Conservation (phyloP, 2,888 invertebrate species). For the Sacculina carcini region DNA sequence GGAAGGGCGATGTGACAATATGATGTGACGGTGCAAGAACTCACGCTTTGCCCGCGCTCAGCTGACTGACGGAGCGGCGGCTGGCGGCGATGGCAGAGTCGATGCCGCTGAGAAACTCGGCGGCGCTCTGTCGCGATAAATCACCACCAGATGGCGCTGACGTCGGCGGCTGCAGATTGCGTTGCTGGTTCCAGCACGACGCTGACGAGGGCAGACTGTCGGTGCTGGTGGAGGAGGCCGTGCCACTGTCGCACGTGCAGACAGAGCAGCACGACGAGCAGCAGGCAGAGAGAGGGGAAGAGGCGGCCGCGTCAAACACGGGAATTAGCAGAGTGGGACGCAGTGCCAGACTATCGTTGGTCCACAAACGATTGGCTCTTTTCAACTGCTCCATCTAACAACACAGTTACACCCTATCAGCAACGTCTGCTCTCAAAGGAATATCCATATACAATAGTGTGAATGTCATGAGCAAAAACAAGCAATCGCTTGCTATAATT, state of each 20-base stretch:
- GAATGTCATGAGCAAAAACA: too few relatives aligned
- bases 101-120: slow-evolving; percentile 22
- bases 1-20: too few relatives aligned
- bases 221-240: neutral
- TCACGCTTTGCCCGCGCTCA: slow-evolving; percentile 18
- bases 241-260: too few relatives aligned
- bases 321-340: slow-evolving; percentile 68
- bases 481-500: too few relatives aligned
- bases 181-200: neutral
- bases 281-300: neutral
- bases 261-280: too few relatives aligned
- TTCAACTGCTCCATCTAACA: slow-evolving; percentile 79
- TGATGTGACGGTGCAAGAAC: slow-evolving; percentile 15
- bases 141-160: slow-evolving; percentile 9
- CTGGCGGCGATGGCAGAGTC: slow-evolving; percentile 21
- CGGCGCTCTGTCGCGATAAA: slow-evolving; percentile 16
- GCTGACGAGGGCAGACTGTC: neutral
- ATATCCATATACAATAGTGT: too few relatives aligned
- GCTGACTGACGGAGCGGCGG: slow-evolving; percentile 19
- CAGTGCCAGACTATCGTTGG: slow-evolving; percentile 73
- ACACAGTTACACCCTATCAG: too few relatives aligned
- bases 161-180: neutral
- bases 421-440: slow-evolving; percentile 9
- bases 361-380: slow-evolving; percentile 67
- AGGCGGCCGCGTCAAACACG: neutral